Base-by-base conservation (phyloP, 2,888 invertebrate genomes). In the Mechanitis messenoides region DNA sequence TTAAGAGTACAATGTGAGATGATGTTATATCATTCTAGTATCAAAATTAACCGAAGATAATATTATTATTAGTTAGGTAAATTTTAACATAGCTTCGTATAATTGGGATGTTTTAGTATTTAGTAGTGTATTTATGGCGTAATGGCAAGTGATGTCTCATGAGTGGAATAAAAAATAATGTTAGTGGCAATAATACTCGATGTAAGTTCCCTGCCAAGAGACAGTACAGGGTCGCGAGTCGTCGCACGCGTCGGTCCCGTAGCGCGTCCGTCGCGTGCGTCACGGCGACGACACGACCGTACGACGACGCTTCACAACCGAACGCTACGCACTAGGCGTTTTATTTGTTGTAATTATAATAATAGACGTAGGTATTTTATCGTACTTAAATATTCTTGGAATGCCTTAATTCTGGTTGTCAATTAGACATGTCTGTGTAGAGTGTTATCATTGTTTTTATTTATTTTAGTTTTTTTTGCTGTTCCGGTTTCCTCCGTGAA, bases 351-450 rank as follows among this genome's bases (percentile, higher is more conserved):
- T 89, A 90, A 89, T 85, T 84, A 87, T 90, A 90, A 88, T 90
- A 88, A 88, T 91, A 90, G 90, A 80, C 79, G 84, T 90, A 90
- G 91, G 87, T 90, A 90, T 90, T 90, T 90, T 83, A 83, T 85
- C 87, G 91, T 91, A 91, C 91, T 91, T 91, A 91, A 84, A 90
- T 89, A 86, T 91, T 90, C 89, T 91, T 91, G 88, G 88, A 89
- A 91, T 91, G 91, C 91, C 91, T 91, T 91, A 90, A 90, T 89
- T 91, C 90, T 89, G 91, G 91, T 91, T 91, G 91, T 91, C 91
- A 90, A 90, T 91, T 91, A 90, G 90, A 91, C 90, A 89, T 79
- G 85, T 88, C 87, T 90, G 89, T 87, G 87, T 90, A 89, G 86
- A 85, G 84, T 89, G 87, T 90, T 90, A 88, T 89, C 80, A 83